phyloP scores from a whole-genome alignment of 1,140 invertebrate species.

The Megalonaias nervosa region DNA sequence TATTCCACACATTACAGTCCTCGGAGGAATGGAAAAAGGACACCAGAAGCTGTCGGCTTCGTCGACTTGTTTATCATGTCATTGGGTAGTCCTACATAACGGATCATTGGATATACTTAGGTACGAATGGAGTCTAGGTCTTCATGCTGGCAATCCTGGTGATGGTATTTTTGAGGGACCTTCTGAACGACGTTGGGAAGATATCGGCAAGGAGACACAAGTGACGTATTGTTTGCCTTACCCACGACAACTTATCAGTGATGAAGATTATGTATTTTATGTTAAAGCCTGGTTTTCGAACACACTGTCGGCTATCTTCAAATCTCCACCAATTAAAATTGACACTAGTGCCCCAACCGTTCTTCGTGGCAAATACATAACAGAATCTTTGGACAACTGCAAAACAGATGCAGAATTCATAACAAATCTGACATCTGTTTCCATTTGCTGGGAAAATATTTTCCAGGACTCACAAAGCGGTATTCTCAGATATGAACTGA shows the following conservation, averaged over 20 bases:
- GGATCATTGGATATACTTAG: conserved; percentile 12
- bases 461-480: conserved; percentile 45
- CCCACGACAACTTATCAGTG: conserved; percentile 14
- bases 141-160: conserved; percentile 22
- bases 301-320: conserved; percentile 17
- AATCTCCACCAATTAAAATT: conserved; percentile 32
- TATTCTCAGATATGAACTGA: conserved; percentile 29
- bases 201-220: conserved; percentile 33
- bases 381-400: conserved; percentile 33
- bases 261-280: conserved; percentile 38
- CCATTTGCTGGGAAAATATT: conserved; percentile 43
- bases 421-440: conserved; percentile 20
- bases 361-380: conserved; percentile 31
- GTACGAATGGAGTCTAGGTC: conserved; percentile 50
- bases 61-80: conserved; percentile 34
- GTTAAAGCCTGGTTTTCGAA: conserved; percentile 42
- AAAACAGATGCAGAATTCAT: conserved; percentile 42
- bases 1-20: background rate
- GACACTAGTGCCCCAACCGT: conserved; percentile 40
- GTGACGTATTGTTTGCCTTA: conserved; percentile 41
- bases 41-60: conserved; percentile 21
- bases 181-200: conserved; percentile 40
- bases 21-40: background rate
- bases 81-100: conserved; percentile 18
- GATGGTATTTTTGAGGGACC: conserved; percentile 33